These are phyloP conservation scores for Scaptomyza tumidula DNA, from an alignment of 2,888 invertebrate species.

Conservation along the genomic window DNA sequence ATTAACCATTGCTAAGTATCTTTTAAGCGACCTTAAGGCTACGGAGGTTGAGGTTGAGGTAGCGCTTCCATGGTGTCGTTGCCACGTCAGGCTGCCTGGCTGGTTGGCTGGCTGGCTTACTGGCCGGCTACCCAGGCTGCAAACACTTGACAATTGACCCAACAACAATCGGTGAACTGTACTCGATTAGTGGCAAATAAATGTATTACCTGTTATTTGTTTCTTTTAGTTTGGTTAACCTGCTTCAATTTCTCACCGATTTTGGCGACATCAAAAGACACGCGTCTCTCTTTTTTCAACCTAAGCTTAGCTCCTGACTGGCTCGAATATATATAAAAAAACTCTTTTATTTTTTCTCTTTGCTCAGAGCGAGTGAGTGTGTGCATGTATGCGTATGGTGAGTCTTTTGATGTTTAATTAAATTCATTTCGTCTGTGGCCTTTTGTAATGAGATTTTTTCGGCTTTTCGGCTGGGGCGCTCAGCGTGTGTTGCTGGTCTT, in stretches of 20 bases:
- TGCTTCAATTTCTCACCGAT: conserved; percentile 58
- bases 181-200: conserved; percentile 57
- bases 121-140: conserved; percentile 34
- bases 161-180: conserved; percentile 3
- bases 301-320: conserved; percentile 35
- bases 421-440: conserved; percentile 75
- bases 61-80: conserved; percentile 48
- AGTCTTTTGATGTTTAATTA: conserved; percentile 78
- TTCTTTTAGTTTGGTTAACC: conserved; percentile 24
- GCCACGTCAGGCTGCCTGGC: conserved; percentile 40
- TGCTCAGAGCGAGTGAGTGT: conserved; percentile 1
- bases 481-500: conserved; percentile 45
- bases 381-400: conserved; percentile 27
- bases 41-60: conserved; percentile 39
- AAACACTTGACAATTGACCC: conserved; percentile 19
- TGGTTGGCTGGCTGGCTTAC: conserved; percentile 21
- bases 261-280: conserved; percentile 61
- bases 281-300: conserved; percentile 13
- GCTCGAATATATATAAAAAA: conserved; percentile 11
- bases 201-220: conserved; percentile 41
- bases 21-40: conserved; percentile 48
- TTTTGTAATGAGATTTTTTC: conserved; percentile 78
- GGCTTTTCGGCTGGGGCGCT: conserved; percentile 38
- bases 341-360: conserved; percentile 34
- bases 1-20: conserved; percentile 17